These are phyloP conservation scores for Gallinago nigripennis DNA, from an alignment of 2,797 vertebrate species.

Conservation along the genomic window DNA sequence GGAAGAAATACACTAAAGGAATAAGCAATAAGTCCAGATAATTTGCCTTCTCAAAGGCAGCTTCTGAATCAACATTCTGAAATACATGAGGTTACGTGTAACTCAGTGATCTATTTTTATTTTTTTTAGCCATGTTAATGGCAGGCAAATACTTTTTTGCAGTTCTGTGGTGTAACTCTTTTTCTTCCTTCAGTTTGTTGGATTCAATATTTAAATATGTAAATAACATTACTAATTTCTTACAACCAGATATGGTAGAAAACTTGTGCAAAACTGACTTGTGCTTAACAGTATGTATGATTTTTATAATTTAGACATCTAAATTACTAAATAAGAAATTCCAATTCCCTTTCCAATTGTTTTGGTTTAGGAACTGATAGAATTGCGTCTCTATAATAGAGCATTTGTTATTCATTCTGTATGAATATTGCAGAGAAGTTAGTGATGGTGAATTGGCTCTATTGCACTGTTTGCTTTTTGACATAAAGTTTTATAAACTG, in stretches of 20 bases:
- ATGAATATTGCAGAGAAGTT: neutral
- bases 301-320: neutral
- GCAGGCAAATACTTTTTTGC: neutral
- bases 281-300: neutral
- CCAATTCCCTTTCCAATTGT: neutral
- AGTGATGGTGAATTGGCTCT: neutral
- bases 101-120: neutral
- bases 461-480: neutral
- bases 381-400: neutral
- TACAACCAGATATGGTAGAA: neutral
- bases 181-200: neutral
- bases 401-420: neutral
- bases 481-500: neutral
- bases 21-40: neutral
- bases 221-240: neutral
- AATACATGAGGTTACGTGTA: neutral
- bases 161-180: neutral
- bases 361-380: neutral
- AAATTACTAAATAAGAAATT: neutral
- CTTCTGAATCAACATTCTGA: neutral
- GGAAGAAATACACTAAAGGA: neutral
- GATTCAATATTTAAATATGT: neutral
- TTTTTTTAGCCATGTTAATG: neutral
- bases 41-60: neutral
- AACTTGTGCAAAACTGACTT: neutral